A percentile compares a stretch with the other conserved stretches of the same genome.
Conservation (phyloP, 2,113 vertebrate species). For the Tinamus guttatus region DNA sequence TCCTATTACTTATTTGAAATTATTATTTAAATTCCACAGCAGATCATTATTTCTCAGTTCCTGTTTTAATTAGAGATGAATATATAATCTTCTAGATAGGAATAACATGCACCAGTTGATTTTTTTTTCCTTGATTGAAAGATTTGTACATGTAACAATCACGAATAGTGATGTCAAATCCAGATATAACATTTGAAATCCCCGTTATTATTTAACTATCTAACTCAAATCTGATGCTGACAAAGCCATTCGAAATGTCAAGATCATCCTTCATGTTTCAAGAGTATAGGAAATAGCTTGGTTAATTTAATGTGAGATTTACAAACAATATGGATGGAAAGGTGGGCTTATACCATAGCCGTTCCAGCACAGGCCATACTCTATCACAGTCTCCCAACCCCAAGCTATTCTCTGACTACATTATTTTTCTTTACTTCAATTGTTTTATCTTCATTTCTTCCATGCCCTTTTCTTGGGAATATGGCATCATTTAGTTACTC, state of each 20-base stretch:
- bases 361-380: not conserved
- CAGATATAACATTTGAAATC: not conserved
- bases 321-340: not conserved
- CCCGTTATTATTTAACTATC: not conserved
- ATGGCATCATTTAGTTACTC: not conserved
- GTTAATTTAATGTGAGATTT: not conserved
- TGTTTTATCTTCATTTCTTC: not conserved
- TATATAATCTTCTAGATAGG: not conserved
- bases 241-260: not conserved
- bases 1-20: constrained; percentile 24
- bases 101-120: not conserved
- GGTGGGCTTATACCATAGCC: not conserved
- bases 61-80: constrained; percentile 22
- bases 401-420: not conserved
- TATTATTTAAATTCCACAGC: not conserved
- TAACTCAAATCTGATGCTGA: not conserved
- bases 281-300: not conserved
- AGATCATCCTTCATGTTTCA: not conserved
- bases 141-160: not conserved
- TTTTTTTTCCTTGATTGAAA: not conserved
- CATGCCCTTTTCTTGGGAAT: not conserved
- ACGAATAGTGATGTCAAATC: not conserved
- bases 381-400: not conserved
- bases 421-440: not conserved
- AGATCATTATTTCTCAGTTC: not conserved